These are phyloP conservation scores for Nasonia giraulti DNA, from an alignment of 1,140 invertebrate genomes.

Conservation along the genomic window DNA sequence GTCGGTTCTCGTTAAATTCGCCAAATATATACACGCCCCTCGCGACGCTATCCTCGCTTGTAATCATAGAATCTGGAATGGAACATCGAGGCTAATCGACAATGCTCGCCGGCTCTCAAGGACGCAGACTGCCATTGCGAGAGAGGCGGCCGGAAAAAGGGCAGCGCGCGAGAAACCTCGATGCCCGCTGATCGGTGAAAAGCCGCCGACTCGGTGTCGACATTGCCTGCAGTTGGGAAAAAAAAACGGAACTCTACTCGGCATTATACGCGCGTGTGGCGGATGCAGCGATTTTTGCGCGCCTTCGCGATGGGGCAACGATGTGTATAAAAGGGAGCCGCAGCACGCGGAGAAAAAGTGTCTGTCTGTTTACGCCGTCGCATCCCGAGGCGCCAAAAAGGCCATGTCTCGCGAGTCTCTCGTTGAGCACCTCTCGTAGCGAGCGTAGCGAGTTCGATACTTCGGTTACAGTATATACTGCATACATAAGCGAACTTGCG, in stretches of 20 bases:
- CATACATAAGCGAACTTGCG: no score
- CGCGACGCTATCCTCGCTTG: neutral
- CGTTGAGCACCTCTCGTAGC: neutral
- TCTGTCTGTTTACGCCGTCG: neutral
- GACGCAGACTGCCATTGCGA: neutral
- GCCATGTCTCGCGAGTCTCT: neutral
- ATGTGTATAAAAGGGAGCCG: neutral
- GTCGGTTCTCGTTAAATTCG: neutral
- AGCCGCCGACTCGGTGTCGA: neutral
- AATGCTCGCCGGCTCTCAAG: neutral
- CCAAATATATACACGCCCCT: neutral
- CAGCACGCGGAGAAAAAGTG: neutral
- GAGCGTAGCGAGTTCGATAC: neutral
- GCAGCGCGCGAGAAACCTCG: slow-evolving; percentile 45
- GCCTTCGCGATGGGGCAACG: neutral
- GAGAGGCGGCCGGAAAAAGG: neutral
- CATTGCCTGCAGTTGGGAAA: neutral
- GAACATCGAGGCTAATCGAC: neutral
- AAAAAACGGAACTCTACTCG: neutral
- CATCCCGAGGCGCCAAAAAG: neutral
- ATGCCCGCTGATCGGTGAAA: slow-evolving; percentile 54
- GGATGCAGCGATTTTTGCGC: slow-evolving; percentile 21
- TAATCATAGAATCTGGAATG: neutral
- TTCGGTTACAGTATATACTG: no score
- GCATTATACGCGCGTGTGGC: neutral